Conservation (phyloP, 2,888 invertebrate genomes). For the Chrysolina haemoptera region DNA sequence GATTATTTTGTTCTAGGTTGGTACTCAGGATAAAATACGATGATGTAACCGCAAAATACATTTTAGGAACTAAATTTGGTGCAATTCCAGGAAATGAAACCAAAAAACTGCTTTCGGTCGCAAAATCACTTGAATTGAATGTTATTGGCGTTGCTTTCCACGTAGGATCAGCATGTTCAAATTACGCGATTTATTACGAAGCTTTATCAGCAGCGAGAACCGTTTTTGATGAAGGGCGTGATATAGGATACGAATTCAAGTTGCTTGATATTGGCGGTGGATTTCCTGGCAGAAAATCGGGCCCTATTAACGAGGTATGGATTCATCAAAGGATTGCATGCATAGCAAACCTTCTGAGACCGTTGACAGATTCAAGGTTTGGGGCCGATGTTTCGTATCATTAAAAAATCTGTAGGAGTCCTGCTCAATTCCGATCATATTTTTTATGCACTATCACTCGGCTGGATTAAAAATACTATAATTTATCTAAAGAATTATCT, state of each 20-base stretch:
- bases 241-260: conserved; percentile 40
- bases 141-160: conserved; percentile 49
- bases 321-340: too few species aligned
- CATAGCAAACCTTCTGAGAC: too few species aligned
- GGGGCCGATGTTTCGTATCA: too few species aligned
- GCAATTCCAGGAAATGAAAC: conserved; percentile 38
- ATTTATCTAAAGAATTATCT: too few species aligned
- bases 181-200: conserved; percentile 31
- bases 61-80: conserved; percentile 46
- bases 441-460: too few species aligned
- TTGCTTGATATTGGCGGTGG: conserved; percentile 50
- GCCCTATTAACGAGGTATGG: conserved; percentile 79
- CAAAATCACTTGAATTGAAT: conserved; percentile 37
- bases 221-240: conserved; percentile 42
- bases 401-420: too few species aligned
- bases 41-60: conserved; percentile 35
- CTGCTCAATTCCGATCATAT: too few species aligned
- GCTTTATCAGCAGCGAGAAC: conserved; percentile 42
- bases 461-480: too few species aligned
- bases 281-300: conserved; percentile 60
- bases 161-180: conserved; percentile 44
- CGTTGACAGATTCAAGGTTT: too few species aligned
- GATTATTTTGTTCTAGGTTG: conserved; percentile 57
- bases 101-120: conserved; percentile 33
- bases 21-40: conserved; percentile 45